Percentiles rank a stretch among this genome's conserved stretches.
These are phyloP conservation scores for Ethmia dodecea DNA, from an alignment of 2,888 invertebrate species.

Conservation along the genomic window DNA sequence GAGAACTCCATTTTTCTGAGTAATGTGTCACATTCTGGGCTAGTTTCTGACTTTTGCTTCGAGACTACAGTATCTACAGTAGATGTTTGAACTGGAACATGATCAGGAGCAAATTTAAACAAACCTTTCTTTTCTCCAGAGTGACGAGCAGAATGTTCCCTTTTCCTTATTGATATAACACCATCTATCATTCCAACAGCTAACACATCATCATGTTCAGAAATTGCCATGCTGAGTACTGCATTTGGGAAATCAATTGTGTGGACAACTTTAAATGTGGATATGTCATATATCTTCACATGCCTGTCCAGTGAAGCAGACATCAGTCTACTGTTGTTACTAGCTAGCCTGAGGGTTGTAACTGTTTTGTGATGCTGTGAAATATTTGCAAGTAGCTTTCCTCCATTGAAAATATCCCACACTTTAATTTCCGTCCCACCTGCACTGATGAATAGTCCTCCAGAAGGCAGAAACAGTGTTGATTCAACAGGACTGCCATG, in stretches of 20 bases:
- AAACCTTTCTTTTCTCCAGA: slow-evolving; percentile 47
- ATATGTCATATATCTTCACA: slow-evolving; percentile 94
- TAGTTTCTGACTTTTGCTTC: slow-evolving; percentile 52
- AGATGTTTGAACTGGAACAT: slow-evolving; percentile 27
- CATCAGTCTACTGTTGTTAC: slow-evolving; percentile 88
- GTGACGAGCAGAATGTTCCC: slow-evolving; percentile 77
- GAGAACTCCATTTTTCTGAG: slow-evolving; percentile 89
- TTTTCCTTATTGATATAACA: slow-evolving; percentile 89
- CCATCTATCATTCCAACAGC: slow-evolving; percentile 97
- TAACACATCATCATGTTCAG: slow-evolving; percentile 87
- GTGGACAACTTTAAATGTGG: slow-evolving; percentile 91
- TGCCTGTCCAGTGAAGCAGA: slow-evolving; percentile 96
- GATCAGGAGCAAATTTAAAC: slow-evolving; percentile 75
- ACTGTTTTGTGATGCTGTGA: slow-evolving; percentile 97
- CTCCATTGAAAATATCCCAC: slow-evolving; percentile 95
- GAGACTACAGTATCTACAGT: slow-evolving; percentile 73
- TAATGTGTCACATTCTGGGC: slow-evolving; percentile 81
- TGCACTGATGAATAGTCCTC: slow-evolving; percentile 93
- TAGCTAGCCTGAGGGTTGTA: slow-evolving; percentile 89
- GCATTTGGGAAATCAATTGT: slow-evolving; percentile 94
- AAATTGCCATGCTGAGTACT: slow-evolving; percentile 89
- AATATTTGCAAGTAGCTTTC: slow-evolving; percentile 88
- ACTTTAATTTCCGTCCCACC: slow-evolving; percentile 94
- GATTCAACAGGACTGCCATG: slow-evolving; percentile 95
- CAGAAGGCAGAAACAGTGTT: slow-evolving; percentile 90